Evolutionary conservation across 2,113 vertebrate genomes (phyloP).

Genomic region (Rhinichthys klamathensis): DNA sequence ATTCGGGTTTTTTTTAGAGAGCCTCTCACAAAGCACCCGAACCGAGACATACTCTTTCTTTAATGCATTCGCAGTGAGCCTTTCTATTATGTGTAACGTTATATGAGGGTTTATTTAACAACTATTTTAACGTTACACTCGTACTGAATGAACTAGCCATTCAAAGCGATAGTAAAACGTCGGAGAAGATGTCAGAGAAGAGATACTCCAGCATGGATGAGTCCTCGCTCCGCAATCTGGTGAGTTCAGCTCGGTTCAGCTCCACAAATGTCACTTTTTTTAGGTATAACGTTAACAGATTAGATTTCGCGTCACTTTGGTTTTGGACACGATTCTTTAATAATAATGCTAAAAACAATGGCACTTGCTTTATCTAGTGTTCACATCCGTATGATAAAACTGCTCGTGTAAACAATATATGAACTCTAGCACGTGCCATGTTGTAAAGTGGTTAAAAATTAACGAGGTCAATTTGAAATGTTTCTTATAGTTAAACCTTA

Average conservation of each 20-base stretch:
- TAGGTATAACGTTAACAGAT: neutral
- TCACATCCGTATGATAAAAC: neutral
- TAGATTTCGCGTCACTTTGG: neutral
- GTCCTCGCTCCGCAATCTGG: slow-evolving; percentile 52
- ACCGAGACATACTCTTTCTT: neutral
- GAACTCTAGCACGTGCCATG: slow-evolving; percentile 2
- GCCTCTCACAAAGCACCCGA: neutral
- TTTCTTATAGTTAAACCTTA: neutral
- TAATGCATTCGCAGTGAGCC: neutral
- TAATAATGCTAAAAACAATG: neutral
- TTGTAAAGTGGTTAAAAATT: slow-evolving; percentile 8
- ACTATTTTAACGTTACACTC: neutral
- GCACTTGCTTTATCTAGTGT: neutral
- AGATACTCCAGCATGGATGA: slow-evolving; percentile 53
- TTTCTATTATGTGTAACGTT: neutral
- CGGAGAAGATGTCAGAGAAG: slow-evolving; percentile 39
- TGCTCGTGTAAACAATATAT: neutral
- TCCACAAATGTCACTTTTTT: neutral
- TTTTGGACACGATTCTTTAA: neutral
- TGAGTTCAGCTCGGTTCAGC: slow-evolving; percentile 44
- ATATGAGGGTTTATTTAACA: neutral
- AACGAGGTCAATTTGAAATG: neutral
- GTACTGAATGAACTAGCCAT: neutral
- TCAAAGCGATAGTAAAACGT: neutral
- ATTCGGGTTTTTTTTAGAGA: neutral